phyloP scores from a whole-genome alignment of 2,797 vertebrate species.

The Kryptopterus vitreolus region DNA sequence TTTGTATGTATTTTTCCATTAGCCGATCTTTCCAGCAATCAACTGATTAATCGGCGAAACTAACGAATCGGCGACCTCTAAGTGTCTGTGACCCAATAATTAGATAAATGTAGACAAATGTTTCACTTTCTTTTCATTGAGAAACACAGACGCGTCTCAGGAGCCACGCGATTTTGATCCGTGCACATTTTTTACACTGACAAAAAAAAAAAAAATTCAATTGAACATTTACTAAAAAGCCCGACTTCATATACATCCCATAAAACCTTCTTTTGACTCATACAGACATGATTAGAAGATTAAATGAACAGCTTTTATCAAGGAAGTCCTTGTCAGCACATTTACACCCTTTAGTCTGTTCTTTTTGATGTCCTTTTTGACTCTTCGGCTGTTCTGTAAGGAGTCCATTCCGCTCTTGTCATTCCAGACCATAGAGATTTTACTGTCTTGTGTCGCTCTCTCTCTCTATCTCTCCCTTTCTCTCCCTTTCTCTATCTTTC shows the following conservation, averaged over 20 bases:
- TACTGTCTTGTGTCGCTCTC: conserved; percentile 33
- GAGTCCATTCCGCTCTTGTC: conserved; percentile 32
- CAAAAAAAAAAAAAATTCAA: neutral
- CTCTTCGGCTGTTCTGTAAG: conserved; percentile 18
- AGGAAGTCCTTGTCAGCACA: conserved; percentile 22
- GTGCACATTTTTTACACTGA: no score
- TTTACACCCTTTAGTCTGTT: conserved; percentile 28
- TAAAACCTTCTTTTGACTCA: neutral
- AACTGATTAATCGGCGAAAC: no score
- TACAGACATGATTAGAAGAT: conserved; percentile 11
- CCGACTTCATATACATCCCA: neutral
- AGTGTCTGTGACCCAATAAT: no score
- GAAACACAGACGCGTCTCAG: no score
- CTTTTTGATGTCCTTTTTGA: conserved; percentile 25
- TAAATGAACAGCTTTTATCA: conserved; percentile 27
- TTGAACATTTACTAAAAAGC: neutral
- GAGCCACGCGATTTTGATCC: no score
- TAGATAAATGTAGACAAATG: no score
- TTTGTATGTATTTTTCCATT: no score
- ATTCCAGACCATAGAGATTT: conserved; percentile 47
- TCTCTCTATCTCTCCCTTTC: neutral
- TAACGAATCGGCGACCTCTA: no score
- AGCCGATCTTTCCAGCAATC: no score
- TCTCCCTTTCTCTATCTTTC: conserved; percentile 2
- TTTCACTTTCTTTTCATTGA: no score